Base-by-base conservation (phyloP, 2,797 vertebrate species). In the Ctenopoma multispine region DNA sequence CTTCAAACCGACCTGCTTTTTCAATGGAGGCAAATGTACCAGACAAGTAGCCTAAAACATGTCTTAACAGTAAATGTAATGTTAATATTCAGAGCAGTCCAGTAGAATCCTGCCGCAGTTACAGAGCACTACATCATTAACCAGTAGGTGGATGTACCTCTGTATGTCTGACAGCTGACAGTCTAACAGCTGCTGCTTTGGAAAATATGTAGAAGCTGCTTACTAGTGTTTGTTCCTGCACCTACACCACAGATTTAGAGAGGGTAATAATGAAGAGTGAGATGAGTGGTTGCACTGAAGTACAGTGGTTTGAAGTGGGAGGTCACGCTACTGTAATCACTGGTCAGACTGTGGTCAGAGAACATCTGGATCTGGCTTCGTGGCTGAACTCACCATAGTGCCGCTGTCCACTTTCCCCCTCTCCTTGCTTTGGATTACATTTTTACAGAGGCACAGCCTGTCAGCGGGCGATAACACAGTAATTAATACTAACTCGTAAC, bases 321-420 rank as follows among this genome's bases (percentile, higher is more conserved):
- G 80, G 69, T 83, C 63, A 60, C 50, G 69, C 53, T 15, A 46
- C 64, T 88, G 69, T 80, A 82, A 84, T 87, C 80, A 48, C 54
- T 58, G 72, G 67, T 69, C 43, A 46, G 43, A n/a, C 43, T 18
- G 43, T n/a, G 17, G 17, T n/a, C 17, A n/a, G 43, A 44, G 17
- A n/a, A 44, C 17, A 3, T 46, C 71, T 71, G 69, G 69, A 71
- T 74, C 70, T 71, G 63, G 63, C 51, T 57, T 78, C 58, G 48
- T 36, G 44, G 63, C 44, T 58, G 53, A 63, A 49, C 70, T 65
- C 44, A 15, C 75, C 36, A 41, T 40, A 57, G 64, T 55, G 61
- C 71, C 21, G 38, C 61, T 58, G 51, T 64, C 43, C 27, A 41
- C 58, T 43, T 43, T 57, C 29, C n/a, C 43, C 48, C 59, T 49